phyloP scores from a whole-genome alignment of 2,888 invertebrate genomes.

The Scelioninae gen. 1 region DNA sequence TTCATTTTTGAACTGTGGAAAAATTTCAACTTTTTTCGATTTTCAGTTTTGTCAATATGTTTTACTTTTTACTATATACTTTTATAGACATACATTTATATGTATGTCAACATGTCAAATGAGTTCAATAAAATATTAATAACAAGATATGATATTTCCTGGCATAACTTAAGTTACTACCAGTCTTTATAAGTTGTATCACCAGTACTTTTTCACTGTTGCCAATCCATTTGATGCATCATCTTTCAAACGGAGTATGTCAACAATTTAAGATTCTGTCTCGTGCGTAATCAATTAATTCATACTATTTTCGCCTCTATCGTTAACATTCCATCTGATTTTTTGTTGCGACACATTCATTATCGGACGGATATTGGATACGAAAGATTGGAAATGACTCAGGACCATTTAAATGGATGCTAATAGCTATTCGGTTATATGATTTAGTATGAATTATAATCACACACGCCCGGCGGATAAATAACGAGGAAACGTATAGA shows the following conservation, averaged over 20 bases:
- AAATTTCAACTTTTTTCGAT: no score
- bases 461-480: slow-evolving; percentile 66
- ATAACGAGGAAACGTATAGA: slow-evolving; percentile 59
- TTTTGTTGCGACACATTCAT: slow-evolving; percentile 51
- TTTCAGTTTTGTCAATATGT: no score
- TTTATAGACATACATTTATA: no score
- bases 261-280: slow-evolving; percentile 26
- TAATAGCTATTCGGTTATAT: slow-evolving; percentile 56
- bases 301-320: slow-evolving; percentile 29
- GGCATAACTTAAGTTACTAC: no score
- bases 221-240: not conserved
- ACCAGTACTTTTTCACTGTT: no score
- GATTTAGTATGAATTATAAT: slow-evolving; percentile 69
- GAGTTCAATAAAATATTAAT: no score
- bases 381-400: slow-evolving; percentile 61
- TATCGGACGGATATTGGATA: slow-evolving; percentile 63
- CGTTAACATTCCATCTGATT: slow-evolving; percentile 61
- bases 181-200: no score
- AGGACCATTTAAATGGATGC: slow-evolving; percentile 56
- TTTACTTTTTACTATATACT: no score
- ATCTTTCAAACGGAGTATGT: slow-evolving; percentile 15
- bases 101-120: no score
- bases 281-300: slow-evolving; percentile 36
- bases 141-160: no score
- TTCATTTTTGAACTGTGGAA: no score